Evolutionary conservation across 2,888 invertebrate genomes (phyloP).

Genomic region (Oscheius sp.): DNA sequence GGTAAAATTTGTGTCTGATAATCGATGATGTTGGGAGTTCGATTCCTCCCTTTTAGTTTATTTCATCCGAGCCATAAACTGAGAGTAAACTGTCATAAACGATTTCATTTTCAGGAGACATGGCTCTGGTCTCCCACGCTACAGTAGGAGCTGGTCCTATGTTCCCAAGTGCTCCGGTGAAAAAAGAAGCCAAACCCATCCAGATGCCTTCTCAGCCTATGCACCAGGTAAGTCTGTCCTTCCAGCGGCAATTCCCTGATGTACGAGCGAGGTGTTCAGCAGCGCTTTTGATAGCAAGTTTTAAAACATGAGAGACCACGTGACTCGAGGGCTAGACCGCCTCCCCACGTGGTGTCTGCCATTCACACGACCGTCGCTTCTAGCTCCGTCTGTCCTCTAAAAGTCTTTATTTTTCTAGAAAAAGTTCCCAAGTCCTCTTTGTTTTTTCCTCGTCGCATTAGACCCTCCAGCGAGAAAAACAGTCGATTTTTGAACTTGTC

Average conservation of each 20-base stretch:
- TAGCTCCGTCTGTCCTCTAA: too few species aligned
- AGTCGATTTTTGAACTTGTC: too few species aligned
- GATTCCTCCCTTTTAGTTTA: too few species aligned
- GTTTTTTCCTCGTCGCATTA: too few species aligned
- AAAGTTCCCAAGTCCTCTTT: too few species aligned
- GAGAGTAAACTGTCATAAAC: too few species aligned
- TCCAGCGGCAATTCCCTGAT: not conserved
- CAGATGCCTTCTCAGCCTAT: constrained; percentile 31
- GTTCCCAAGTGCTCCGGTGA: constrained; percentile 37
- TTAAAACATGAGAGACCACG: constrained; percentile 17
- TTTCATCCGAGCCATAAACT: too few species aligned
- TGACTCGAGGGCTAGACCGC: constrained; percentile 5
- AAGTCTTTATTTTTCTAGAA: too few species aligned
- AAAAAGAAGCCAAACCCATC: constrained; percentile 36
- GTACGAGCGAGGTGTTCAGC: not conserved
- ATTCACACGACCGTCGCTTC: too few species aligned
- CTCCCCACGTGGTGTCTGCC: not conserved
- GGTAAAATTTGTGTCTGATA: too few species aligned
- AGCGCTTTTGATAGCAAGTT: not conserved
- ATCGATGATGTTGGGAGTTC: too few species aligned
- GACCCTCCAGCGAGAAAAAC: too few species aligned
- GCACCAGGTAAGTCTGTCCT: constrained; percentile 20
- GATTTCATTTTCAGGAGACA: constrained; percentile 48
- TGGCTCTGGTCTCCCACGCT: constrained; percentile 53
- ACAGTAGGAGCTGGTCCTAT: constrained; percentile 44